Evolutionary conservation across 2,113 vertebrate species (phyloP), one percentile per base, ranked within the genome.

Genomic region (Rhipidura dahli): DNA sequence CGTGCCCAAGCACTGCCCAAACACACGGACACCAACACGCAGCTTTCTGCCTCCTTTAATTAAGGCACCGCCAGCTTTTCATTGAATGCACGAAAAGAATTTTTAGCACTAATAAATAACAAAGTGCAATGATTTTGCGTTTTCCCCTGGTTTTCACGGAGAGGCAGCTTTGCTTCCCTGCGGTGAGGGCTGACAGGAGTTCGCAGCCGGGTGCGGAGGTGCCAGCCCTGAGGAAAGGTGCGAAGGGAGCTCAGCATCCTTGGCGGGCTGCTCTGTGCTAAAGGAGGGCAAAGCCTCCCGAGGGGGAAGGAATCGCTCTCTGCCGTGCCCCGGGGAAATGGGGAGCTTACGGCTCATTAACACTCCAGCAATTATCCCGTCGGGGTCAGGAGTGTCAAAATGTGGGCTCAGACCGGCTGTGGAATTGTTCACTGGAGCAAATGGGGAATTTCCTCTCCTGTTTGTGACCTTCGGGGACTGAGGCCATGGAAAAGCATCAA

Each of bases 361-460:
- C 85, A n/a, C 69, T 7, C 24, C 21, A 44, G 83, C 65, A 87
- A 89, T 96, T 44, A 33, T 20, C 77, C 21, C 51, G 81, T 72
- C 45, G 10, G 10, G 83, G 86, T 70, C 80, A 8, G 6, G 22
- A 61, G 33, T 13, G n/a, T 54, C 76, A 64, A 49, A 50, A 26
- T 6, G 11, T 0, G 4, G 5, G 13, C 42, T 13, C 4, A 0
- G n/a, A n/a, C 24, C 64, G 42, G 7, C 40, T 0, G 6, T 11
- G 40, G 73, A 13, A 59, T 0, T 5, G 14, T 44, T 56, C 63
- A 26, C n/a, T 22, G 19, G 1, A 15, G 39, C 4, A 35, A 5
- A 21, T 2, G 20, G 56, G 73, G 47, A 30, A 75, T 93, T 66
- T 77, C 39, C 90, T 57, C 3, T 31, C 39, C 21, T 64, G 19